Base-by-base conservation (phyloP, 2,888 invertebrate species). In the Napeogenes inachia region DNA sequence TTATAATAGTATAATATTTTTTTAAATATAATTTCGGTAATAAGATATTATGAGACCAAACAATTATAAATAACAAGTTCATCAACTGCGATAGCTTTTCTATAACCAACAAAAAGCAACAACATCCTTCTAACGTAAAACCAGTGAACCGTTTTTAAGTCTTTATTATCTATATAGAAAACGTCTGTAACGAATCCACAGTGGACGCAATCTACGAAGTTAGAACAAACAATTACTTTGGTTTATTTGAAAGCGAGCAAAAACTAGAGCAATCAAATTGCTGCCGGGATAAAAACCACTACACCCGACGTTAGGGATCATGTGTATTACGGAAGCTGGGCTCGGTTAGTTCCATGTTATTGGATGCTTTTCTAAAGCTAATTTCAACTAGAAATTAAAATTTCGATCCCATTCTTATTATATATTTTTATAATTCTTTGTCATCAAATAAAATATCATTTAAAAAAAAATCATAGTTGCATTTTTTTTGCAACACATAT, bases 191-290 rank as follows among this genome's bases (percentile, higher is more conserved):
- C 87, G 82, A 88, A 89, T 86, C 81, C 79, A 81, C 80, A 76
- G 82, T 82, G 83, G 82, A 85, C 81, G 82, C 85, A 85, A 88
- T 85, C 86, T 84, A 82, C 81, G 79, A 81, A 78, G 81, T 85
- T 89, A 89, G 88, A 90, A 89, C 90, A 90, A 90, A 90, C 89
- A 89, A 89, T 90, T 89, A 89, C 87, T 87, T 82, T 74, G 84
- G 83, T 88, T 88, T 89, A 85, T 89, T 89, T 87, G 85, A 83
- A 84, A 85, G 85, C 81, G 77, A 81, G 79, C 82, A 89, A 89
- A 89, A 89, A 89, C 85, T 76, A 71, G 78, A 83, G 87, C 88
- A 89, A 87, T 88, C 85, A 86, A 87, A 88, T 87, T 86, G 85
- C 85, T 82, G 87, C 82, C 77, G 84, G 75, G 85, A 85, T 88